Base-by-base conservation (phyloP, 92 coral and sea anemone genomes). In the Desmophyllum pertusum region DNA sequence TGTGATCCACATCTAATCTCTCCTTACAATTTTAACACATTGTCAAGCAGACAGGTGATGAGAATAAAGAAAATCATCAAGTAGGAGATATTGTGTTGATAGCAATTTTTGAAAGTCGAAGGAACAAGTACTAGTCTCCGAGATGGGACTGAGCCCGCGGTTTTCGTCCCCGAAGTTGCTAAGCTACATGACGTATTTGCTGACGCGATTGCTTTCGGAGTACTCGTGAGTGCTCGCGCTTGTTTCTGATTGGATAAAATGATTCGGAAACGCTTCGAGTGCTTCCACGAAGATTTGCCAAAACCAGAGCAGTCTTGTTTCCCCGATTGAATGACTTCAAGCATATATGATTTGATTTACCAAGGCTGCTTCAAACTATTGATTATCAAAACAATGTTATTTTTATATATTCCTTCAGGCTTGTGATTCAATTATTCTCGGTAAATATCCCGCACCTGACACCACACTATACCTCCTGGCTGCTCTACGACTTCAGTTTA, bases 401-500 rank as follows among this genome's bases (percentile, higher is more conserved):
- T 70, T 33, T 46, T 50, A 0, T n/a, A n/a, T 25, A 11, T 70
- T 36, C 48, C 42, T 77, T 61, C 35, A 97, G 99, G 98, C 96
- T 52, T 97, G 99, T 79, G 98, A 94, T 62, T 91, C 96, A 10
- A 92, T 97, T 35, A 45, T 95, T 33, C 95, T 90, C 72, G 98
- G 98, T 13, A 88, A 95, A 51, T 97, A 94, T 75, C 99, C 99
- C 37, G 94, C 99, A 7, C 98, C 99, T 6, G 95, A 95, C 37
- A 91, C 96, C 68, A 97, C 98, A 1, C 87, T 97, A 29, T 93
- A 93, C 79, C 85, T 96, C 10, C 83, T 97, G 48, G 99, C 99
- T 9, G 98, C 99, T 25, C 78, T 97, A 13, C 77, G 99, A 41
- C 87, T 97, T 42, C 99, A 97, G 81, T 97, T 95, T 80, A 91